A percentile compares a stretch with the other conserved stretches of the same genome.
These are phyloP conservation scores for Atta colombica DNA, from an alignment of 1,140 invertebrate species.

Conservation along the genomic window DNA sequence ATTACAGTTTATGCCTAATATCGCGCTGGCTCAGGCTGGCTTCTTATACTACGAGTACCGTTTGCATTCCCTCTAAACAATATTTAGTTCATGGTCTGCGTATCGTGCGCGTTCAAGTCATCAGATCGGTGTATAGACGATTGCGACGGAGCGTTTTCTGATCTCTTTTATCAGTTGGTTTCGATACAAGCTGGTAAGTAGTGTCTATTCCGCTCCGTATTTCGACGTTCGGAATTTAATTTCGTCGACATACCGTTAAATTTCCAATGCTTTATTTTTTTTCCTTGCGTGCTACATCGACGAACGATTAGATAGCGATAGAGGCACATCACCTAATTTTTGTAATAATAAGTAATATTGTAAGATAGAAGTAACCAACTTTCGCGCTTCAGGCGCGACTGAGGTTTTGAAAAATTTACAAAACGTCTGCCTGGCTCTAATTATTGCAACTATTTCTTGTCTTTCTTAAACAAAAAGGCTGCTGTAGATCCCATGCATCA, in stretches of 20 bases:
- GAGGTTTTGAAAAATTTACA: not conserved
- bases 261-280: not conserved
- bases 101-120: too few relatives aligned
- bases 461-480: too few relatives aligned
- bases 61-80: too few relatives aligned
- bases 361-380: too few relatives aligned
- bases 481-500: not conserved
- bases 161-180: not conserved
- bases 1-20: too few relatives aligned
- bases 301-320: not conserved
- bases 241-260: not conserved
- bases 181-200: constrained; percentile 3
- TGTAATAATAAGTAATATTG: not conserved
- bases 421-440: not conserved
- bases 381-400: not conserved
- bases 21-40: too few relatives aligned
- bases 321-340: not conserved
- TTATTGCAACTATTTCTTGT: too few relatives aligned
- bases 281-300: not conserved
- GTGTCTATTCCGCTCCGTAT: not conserved
- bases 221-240: not conserved
- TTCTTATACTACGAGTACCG: too few relatives aligned
- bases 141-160: not conserved
- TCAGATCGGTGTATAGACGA: too few relatives aligned
- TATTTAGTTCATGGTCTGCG: too few relatives aligned